Base-by-base conservation (phyloP, 2,888 invertebrate species). In the Abrostola tripartita region DNA sequence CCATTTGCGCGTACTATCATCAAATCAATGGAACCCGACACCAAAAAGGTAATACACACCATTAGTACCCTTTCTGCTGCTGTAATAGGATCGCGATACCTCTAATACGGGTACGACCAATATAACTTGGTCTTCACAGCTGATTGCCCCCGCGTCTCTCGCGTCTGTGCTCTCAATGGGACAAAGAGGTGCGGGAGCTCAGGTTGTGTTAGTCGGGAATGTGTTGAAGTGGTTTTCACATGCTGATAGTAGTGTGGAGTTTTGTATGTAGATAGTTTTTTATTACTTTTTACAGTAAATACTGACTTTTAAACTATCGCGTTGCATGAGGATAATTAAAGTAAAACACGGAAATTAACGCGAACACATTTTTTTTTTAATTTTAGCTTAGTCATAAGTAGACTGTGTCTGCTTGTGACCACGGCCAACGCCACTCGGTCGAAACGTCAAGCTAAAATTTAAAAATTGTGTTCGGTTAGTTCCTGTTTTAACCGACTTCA, bases 101-200 rank as follows among this genome's bases (percentile, higher is more conserved):
- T 61, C 55, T 63, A 74, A 61, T 66, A 65, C 14, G 55, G 11
- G 10, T 5, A 10, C 9, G 6, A 35, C 76, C 51, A 76, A 14
- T 12, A 0, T 54, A 56, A 55, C 10, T 1, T 56, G 64, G 52
- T 52, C 74, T 71, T 72, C 24, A 65, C 63, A 62, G 59, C 52
- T 71, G 71, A 73, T 60, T 71, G 42, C 54, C 59, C 74, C 47
- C 50, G 49, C 62, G 44, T 68, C 62, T 59, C n/a, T 14, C 38
- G n/a, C 11, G 38, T 57, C 61, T 57, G 37, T 5, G 0, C 7
- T 41, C 12, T 71, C 54, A 55, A 64, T 53, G 6, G 47, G 6
- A 61, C 61, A 71, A 71, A 76, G 63, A 68, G 63, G 68, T 65
- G 73, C 49, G 67, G 71, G 59, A 55, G 75, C 10, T 57, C 61